These are phyloP conservation scores for Polypterus senegalus DNA, from an alignment of 2,113 vertebrate genomes.

Conservation along the genomic window DNA sequence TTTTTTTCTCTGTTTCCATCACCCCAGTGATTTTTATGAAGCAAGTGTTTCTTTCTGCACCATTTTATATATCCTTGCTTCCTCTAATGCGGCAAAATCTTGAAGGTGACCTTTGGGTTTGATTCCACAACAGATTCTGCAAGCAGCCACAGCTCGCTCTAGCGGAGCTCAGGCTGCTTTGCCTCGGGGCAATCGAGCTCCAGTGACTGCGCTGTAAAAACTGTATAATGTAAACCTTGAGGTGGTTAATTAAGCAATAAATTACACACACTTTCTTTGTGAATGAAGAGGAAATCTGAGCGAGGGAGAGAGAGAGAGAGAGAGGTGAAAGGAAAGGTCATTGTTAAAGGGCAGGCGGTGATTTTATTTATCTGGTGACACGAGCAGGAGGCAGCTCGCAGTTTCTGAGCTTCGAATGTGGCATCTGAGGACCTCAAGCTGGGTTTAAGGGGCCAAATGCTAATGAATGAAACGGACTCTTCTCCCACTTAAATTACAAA, in stretches of 20 bases:
- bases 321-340: not conserved
- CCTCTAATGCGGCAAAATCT: too few relatives aligned
- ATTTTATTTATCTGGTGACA: not conserved
- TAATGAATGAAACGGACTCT: too few relatives aligned
- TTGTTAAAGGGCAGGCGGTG: not conserved
- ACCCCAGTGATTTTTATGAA: too few relatives aligned
- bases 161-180: not conserved
- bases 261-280: slow-evolving; percentile 10
- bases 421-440: too few relatives aligned
- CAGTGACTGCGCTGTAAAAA: not conserved
- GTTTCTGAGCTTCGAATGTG: too few relatives aligned
- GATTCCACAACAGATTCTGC: too few relatives aligned
- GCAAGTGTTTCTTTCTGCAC: too few relatives aligned
- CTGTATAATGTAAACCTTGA: slow-evolving; percentile 9
- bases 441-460: too few relatives aligned
- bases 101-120: too few relatives aligned
- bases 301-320: slow-evolving; percentile 12
- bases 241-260: slow-evolving; percentile 21
- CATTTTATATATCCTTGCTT: too few relatives aligned
- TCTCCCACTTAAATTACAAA: too few relatives aligned
- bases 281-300: slow-evolving; percentile 7
- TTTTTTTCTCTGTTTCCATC: too few relatives aligned
- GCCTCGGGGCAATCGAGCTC: not conserved
- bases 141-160: not conserved
- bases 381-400: not conserved